These are phyloP conservation scores for Euura saliciscinereae DNA, from an alignment of 1,140 invertebrate species.

Conservation along the genomic window DNA sequence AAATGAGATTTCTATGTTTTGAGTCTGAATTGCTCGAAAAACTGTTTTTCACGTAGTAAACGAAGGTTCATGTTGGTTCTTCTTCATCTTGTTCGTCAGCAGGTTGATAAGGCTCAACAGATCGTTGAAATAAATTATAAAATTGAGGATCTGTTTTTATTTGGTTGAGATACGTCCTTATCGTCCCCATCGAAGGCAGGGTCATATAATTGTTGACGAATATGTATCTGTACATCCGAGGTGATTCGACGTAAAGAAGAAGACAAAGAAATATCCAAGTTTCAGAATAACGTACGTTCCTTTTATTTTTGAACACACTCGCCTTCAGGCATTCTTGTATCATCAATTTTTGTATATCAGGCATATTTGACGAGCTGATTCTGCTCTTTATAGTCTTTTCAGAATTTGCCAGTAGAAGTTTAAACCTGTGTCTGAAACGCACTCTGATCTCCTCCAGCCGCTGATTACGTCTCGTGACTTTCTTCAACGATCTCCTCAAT, in stretches of 20 bases:
- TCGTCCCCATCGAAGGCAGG: neutral
- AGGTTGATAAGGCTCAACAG: too few species aligned
- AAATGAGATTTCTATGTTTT: too few species aligned
- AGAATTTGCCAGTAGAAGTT: slow-evolving; percentile 8
- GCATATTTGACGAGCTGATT: slow-evolving; percentile 26
- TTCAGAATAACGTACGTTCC: slow-evolving; percentile 36
- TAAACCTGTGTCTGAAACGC: slow-evolving; percentile 18
- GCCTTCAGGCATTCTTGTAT: slow-evolving; percentile 43
- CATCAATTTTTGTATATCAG: slow-evolving; percentile 48
- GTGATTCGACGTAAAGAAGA: slow-evolving; percentile 42
- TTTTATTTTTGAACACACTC: slow-evolving; percentile 26
- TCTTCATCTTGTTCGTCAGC: too few species aligned
- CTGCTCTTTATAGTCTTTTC: slow-evolving; percentile 29
- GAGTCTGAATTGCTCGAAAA: too few species aligned
- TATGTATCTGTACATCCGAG: slow-evolving; percentile 36
- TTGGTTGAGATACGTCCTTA: too few species aligned
- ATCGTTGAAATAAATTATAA: too few species aligned
- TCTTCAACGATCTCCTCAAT: slow-evolving; percentile 28
- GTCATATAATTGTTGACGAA: slow-evolving; percentile 1
- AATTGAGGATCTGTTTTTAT: too few species aligned
- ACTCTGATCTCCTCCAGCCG: slow-evolving; percentile 19
- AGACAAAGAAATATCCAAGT: slow-evolving; percentile 39
- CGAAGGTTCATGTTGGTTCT: too few species aligned
- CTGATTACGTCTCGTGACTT: slow-evolving; percentile 25
- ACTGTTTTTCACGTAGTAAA: too few species aligned